A percentile compares a stretch with the other conserved stretches of the same genome.
phyloP scores from a whole-genome alignment of 2,797 vertebrate species.

The Tragopan temminckii region DNA sequence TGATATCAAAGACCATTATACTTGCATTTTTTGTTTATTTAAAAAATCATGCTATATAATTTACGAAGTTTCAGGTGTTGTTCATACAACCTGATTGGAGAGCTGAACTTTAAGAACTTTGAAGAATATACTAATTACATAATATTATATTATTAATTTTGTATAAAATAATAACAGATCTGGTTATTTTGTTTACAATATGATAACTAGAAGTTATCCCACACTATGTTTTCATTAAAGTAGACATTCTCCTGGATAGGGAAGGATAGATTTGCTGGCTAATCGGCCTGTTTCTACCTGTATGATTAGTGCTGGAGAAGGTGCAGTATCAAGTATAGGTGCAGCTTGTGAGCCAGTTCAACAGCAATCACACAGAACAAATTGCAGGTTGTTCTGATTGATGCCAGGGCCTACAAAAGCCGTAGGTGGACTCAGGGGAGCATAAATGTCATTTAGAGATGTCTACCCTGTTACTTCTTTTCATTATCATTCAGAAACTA shows the following conservation, averaged over 20 bases:
- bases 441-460: neutral
- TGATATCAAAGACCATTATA: neutral
- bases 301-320: neutral
- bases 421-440: neutral
- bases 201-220: neutral
- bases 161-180: neutral
- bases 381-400: neutral
- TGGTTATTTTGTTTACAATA: neutral
- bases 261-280: neutral
- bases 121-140: neutral
- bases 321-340: neutral
- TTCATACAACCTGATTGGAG: neutral
- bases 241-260: neutral
- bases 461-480: neutral
- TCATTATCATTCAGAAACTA: neutral
- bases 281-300: neutral
- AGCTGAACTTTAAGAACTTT: neutral
- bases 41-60: neutral
- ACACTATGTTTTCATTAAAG: neutral
- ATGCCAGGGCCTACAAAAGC: neutral
- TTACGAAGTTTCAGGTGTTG: neutral
- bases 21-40: neutral
- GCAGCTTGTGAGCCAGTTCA: neutral
- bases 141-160: neutral
- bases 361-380: rapidly evolving